Evolutionary conservation across 2,888 invertebrate genomes (phyloP).

Genomic region (Pseudococcus longispinus): DNA sequence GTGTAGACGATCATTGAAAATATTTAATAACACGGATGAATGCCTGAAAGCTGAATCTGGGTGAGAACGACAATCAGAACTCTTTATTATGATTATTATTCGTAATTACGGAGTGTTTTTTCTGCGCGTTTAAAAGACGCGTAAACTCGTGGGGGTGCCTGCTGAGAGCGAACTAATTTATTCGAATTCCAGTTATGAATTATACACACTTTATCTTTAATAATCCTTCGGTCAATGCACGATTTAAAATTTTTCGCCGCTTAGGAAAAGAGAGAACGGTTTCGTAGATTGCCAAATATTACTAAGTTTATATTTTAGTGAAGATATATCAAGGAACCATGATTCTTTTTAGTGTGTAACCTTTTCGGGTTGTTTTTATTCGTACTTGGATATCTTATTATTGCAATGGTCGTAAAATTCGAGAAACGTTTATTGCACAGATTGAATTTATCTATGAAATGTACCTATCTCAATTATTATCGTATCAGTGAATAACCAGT

Average conservation of each 20-base stretch:
- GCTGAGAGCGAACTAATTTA: constrained; percentile 38
- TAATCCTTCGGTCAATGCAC: constrained; percentile 23
- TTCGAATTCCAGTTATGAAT: constrained; percentile 31
- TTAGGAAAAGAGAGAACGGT: neutral
- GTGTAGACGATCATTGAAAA: constrained; percentile 12
- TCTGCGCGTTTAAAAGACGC: constrained; percentile 9
- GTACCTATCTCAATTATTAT: too few species aligned
- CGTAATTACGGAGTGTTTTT: constrained; percentile 30
- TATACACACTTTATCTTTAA: constrained; percentile 16
- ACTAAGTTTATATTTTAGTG: neutral
- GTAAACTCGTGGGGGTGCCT: constrained; percentile 28
- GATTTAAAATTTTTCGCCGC: constrained; percentile 4
- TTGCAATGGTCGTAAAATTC: too few species aligned
- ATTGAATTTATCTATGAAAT: too few species aligned
- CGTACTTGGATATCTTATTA: too few species aligned
- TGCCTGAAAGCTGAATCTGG: constrained; percentile 30
- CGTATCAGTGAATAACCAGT: neutral
- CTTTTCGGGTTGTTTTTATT: too few species aligned
- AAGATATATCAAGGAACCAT: neutral
- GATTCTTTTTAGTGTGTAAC: too few species aligned
- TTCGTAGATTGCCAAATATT: neutral
- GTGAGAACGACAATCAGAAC: constrained; percentile 10
- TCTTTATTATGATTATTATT: constrained; percentile 41
- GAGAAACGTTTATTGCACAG: too few species aligned
- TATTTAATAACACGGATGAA: constrained; percentile 28